These are phyloP conservation scores for Trachops cirrhosus DNA, from an alignment of 2,797 vertebrate species.

Conservation along the genomic window DNA sequence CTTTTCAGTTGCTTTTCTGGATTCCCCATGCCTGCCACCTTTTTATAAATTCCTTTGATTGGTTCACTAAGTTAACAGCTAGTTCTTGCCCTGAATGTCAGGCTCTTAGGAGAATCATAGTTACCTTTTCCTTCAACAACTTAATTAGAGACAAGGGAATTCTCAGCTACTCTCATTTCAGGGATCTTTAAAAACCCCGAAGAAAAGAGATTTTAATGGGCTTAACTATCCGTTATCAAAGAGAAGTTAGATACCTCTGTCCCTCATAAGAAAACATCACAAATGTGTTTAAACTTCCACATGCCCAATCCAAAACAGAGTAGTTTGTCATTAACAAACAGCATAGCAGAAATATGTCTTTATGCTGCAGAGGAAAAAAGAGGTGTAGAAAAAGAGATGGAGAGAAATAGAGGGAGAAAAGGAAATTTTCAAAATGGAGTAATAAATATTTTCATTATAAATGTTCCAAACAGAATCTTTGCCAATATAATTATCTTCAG, in stretches of 20 bases:
- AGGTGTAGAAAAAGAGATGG: background rate
- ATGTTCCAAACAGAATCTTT: background rate
- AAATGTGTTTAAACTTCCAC: background rate
- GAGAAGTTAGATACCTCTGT: conserved; percentile 48
- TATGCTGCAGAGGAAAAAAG: background rate
- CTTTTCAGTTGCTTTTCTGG: conserved; percentile 54
- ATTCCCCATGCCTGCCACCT: conserved; percentile 29
- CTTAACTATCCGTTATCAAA: conserved; percentile 65
- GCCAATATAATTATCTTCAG: background rate
- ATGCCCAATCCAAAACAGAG: background rate
- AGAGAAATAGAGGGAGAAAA: background rate
- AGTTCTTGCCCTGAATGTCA: conserved; percentile 62
- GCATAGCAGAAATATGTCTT: background rate
- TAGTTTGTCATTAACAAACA: conserved; percentile 21
- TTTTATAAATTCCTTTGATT: conserved; percentile 70
- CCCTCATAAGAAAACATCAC: conserved; percentile 22
- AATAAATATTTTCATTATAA: conserved; percentile 51
- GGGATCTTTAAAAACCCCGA: conserved; percentile 45
- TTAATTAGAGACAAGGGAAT: conserved; percentile 74
- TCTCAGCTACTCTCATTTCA: conserved; percentile 57
- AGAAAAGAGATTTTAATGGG: conserved; percentile 60
- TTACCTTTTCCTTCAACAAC: conserved; percentile 67
- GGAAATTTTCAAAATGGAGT: background rate
- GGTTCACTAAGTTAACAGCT: conserved; percentile 66
- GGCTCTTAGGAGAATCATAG: conserved; percentile 60